Percentiles rank a stretch among this genome's conserved stretches.
Evolutionary conservation across 2,797 vertebrate species (phyloP).

Genomic region (Pteronotus mesoamericanus): DNA sequence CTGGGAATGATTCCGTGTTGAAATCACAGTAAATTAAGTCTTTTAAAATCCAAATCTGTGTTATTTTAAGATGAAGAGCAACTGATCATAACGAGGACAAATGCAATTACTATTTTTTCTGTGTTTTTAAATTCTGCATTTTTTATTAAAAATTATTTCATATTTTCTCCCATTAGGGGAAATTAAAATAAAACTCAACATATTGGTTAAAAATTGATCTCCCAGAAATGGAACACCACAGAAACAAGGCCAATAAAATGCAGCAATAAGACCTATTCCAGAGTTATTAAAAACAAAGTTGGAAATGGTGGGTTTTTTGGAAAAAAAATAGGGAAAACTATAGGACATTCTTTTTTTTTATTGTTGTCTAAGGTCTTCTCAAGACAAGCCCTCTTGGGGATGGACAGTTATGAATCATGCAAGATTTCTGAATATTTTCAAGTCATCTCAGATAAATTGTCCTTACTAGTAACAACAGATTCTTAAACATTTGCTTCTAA

Average conservation of each 20-base stretch:
- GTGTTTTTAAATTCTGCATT: not conserved
- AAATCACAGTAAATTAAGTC: not conserved
- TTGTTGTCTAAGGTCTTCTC: not conserved
- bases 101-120: not conserved
- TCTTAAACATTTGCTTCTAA: not conserved
- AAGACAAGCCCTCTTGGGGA: not conserved
- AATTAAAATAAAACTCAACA: not conserved
- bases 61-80: not conserved
- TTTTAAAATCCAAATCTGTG: not conserved
- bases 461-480: slow-evolving; percentile 15
- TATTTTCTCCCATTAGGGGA: not conserved
- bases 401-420: not conserved
- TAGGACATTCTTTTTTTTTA: not conserved
- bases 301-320: slow-evolving; percentile 21
- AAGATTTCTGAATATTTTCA: slow-evolving; percentile 15
- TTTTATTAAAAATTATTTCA: not conserved
- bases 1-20: not conserved
- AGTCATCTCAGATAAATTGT: slow-evolving; percentile 16
- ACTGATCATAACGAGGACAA: not conserved
- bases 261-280: not conserved
- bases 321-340: slow-evolving; percentile 31
- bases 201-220: not conserved
- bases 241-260: not conserved
- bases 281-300: slow-evolving; percentile 29
- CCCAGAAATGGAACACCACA: not conserved